Evolutionary conservation across 2,797 vertebrate species (phyloP).

Genomic region (Lutjanus argentimaculatus): DNA sequence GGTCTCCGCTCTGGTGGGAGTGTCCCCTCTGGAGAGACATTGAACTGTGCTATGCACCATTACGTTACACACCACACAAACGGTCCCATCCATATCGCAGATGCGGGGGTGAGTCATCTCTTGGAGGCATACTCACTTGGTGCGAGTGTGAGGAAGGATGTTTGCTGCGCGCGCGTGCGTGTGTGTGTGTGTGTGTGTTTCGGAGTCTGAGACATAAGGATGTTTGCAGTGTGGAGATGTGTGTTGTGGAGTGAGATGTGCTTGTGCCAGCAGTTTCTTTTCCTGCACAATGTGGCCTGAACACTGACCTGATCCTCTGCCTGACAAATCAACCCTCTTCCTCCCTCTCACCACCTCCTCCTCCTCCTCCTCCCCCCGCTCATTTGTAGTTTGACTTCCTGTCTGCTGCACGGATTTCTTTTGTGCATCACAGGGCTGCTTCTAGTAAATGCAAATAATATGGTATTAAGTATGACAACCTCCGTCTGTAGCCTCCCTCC

Average conservation of each 20-base stretch:
- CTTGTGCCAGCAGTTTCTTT: conserved; percentile 77
- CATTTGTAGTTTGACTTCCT: conserved; percentile 42
- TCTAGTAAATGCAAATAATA: conserved; percentile 70
- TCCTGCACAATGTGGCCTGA: conserved; percentile 62
- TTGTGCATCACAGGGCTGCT: conserved; percentile 39
- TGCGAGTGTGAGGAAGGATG: conserved; percentile 50
- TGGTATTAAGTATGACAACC: conserved; percentile 49
- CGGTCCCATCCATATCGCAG: conserved; percentile 61
- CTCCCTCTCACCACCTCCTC: conserved; percentile 11
- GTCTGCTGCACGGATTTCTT: conserved; percentile 39
- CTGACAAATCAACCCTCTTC: conserved; percentile 51
- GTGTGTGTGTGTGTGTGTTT: conserved; percentile 42
- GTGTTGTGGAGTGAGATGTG: conserved; percentile 68
- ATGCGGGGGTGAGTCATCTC: conserved; percentile 76
- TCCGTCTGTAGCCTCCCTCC: conserved; percentile 27
- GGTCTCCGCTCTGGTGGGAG: conserved; percentile 75
- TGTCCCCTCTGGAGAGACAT: conserved; percentile 71
- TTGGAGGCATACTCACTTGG: conserved; percentile 48
- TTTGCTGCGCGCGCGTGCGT: too few species aligned
- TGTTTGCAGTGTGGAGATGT: conserved; percentile 58
- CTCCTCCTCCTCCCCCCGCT: conserved; percentile 3
- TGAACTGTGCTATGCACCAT: conserved; percentile 72
- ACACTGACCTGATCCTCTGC: conserved; percentile 57
- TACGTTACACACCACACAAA: conserved; percentile 47
- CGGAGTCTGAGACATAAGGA: conserved; percentile 50